Evolutionary conservation across 2,888 invertebrate genomes (phyloP), one percentile per base, ranked within the genome.

Genomic region (Drosophila greeni): DNA sequence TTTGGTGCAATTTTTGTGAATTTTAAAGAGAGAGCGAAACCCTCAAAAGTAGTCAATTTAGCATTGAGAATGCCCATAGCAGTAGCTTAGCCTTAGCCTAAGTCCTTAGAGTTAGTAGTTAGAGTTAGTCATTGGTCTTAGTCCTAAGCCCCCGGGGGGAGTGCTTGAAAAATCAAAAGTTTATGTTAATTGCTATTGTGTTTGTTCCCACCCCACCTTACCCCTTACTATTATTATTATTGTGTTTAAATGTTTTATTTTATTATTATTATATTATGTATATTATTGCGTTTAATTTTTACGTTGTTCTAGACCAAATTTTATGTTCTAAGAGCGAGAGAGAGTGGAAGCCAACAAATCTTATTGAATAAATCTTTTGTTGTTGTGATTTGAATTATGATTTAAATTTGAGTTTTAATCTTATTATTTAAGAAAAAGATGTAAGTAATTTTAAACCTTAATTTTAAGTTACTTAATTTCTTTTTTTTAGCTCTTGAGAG

Each of bases 241-340:
- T 66, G 58, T 75, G 71, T 77, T 76, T 78, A 66, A 53, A 72
- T 73, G 75, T 76, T 79, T 73, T 67, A 70, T 74, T 74, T 74
- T 47, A 70, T 74, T 74, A 73, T 45, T n/a, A 43, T 43, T 42
- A 26, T 43, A 45, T 45, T 29, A 18, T 59, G 8, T 42, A 37
- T 12, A 42, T 47, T 42, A 68, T 64, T 34, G 45, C 45, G 49
- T 45, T 69, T 71, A 66, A 12, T 40, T 74, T 65, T 53, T 57
- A 66, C 45, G 61, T 69, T 79, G 65, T 73, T 75, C 49, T 79
- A 79, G 70, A 37, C 48, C 49, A 76, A 78, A 72, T 76, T 66
- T 49, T 58, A 11, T 31, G n/a, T 49, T 36, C 26, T 39, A 40
- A 12, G 26, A 66, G 36, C 39, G 43, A 45, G 33, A 20, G 54